Evolutionary conservation across 2,797 vertebrate genomes (phyloP).

Genomic region (Sebastes goodei): DNA sequence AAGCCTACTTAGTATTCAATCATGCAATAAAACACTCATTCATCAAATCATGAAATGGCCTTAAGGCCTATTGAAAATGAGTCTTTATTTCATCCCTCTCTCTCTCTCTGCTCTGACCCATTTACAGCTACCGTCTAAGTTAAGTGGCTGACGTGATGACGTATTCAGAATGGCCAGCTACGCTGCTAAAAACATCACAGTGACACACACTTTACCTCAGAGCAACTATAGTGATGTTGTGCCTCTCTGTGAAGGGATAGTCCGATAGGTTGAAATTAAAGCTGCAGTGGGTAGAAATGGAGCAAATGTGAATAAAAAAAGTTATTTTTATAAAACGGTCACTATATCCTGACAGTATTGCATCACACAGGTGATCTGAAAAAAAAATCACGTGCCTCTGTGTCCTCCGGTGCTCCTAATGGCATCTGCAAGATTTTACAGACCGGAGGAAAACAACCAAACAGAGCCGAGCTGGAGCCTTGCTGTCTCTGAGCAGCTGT

Average conservation of each 20-base stretch:
- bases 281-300: not conserved
- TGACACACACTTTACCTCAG: not conserved
- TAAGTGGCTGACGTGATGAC: constrained; percentile 48
- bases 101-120: constrained; percentile 59
- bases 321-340: too few relatives aligned
- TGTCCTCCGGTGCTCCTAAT: not conserved
- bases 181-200: not conserved
- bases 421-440: not conserved
- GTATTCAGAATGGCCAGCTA: not conserved
- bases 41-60: constrained; percentile 41
- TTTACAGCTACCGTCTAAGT: constrained; percentile 57
- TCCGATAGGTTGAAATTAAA: not conserved
- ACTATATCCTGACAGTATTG: too few relatives aligned
- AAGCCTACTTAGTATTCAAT: constrained; percentile 1
- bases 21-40: constrained; percentile 24
- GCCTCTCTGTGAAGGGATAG: not conserved
- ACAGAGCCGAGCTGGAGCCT: not conserved
- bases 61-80: constrained; percentile 33
- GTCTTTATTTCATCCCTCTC: constrained; percentile 7
- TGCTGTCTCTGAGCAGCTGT: not conserved
- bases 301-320: not conserved
- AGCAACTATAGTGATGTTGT: not conserved
- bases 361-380: too few relatives aligned
- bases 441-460: not conserved
- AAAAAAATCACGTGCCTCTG: too few relatives aligned